Base-by-base conservation (phyloP, 2,888 invertebrate species). In the Galerucella calmariensis region DNA sequence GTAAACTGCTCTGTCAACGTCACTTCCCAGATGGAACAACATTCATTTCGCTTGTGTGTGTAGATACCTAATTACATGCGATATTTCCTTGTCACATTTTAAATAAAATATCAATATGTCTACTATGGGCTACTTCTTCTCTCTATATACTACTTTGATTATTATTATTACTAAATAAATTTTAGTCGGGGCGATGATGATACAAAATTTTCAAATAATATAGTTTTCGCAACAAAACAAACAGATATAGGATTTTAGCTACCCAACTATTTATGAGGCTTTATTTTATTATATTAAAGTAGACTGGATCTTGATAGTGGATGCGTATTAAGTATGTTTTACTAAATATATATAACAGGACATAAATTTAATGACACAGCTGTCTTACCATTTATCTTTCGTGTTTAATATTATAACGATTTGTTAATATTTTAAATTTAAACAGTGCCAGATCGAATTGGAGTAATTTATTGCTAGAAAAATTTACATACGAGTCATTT, bases 1-100 rank as follows among this genome's bases (percentile, higher is more conserved):
- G 85, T 85, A 84, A 83, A 84, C 83, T 83, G 82, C 84, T 86
- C 83, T 84, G 85, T 86, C 86, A 85, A 85, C 83, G 86, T 85
- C 86, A 84, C 79, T 65, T 66, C 74, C 66, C 74, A 79, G 81
- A 83, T 81, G 79, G 77, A 79, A 76, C 79, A 76, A 80, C 83
- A 85, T 85, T 79, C 78, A 83, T 85, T 82, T 81, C 79, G 77
- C 67, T 75, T 71, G 71, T 78, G 76, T 71, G 71, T 78, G 76
- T 81, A 78, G 80, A 80, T 79, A 77, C 79, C 82, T 83, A 83
- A 83, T 83, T 83, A 82, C 81, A 81, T 81, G 79, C 78, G 79
- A 82, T 82, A 79, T 77, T 78, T 79, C 69, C 74, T 75, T 77
- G 76, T 76, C 74, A 74, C 74, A 73, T 70, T 70, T 65, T 74